Evolutionary conservation across 2,797 vertebrate genomes (phyloP).

Genomic region (Sciurus vulgaris): DNA sequence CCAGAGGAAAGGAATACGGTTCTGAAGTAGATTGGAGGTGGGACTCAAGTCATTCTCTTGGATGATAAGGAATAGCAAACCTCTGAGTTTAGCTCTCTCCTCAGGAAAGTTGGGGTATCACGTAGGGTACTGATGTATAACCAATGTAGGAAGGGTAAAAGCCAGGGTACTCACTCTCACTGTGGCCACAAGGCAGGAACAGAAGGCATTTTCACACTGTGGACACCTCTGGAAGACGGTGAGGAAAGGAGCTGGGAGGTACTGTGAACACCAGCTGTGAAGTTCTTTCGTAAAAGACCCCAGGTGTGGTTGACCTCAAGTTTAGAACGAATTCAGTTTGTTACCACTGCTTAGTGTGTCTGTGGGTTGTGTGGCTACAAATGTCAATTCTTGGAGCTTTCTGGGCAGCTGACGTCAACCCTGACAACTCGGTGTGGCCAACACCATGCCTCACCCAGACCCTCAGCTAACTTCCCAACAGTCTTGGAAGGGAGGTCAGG

Average conservation of each 20-base stretch:
- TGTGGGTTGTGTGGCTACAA: fast-evolving
- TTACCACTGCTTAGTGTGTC: background rate
- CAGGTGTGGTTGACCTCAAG: background rate
- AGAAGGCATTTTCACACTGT: fast-evolving
- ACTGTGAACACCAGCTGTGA: background rate
- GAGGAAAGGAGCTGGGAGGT: background rate
- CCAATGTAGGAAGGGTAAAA: fast-evolving
- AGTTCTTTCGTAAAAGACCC: background rate
- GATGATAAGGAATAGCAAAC: background rate
- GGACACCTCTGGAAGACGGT: background rate
- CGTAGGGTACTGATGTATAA: background rate
- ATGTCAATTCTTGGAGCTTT: background rate
- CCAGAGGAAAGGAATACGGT: background rate
- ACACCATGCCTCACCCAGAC: background rate
- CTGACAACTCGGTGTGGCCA: too few relatives aligned
- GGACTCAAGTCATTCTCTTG: too few relatives aligned
- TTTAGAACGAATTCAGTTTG: background rate
- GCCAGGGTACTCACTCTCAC: background rate
- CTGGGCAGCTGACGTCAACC: background rate
- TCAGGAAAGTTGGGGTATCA: background rate
- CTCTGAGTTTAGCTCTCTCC: background rate
- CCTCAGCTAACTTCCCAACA: background rate
- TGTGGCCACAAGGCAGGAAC: fast-evolving
- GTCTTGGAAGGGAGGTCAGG: fast-evolving
- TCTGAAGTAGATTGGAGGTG: background rate